Evolutionary conservation across 2,113 vertebrate species (phyloP).

Genomic region (Tyrannus savana): DNA sequence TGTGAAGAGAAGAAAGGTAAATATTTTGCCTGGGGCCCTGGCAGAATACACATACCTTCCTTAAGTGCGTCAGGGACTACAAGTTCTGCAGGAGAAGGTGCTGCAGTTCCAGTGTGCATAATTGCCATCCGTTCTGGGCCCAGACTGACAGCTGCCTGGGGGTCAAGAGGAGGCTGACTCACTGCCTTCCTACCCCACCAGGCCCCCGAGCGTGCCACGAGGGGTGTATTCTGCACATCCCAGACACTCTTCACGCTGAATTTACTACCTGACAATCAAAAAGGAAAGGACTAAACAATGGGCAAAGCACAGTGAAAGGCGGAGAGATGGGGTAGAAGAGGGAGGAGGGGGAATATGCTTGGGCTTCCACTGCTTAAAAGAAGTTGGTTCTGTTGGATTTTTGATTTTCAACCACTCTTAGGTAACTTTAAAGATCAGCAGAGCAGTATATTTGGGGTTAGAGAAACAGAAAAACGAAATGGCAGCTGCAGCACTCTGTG

Average conservation of each 20-base stretch:
- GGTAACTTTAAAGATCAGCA: neutral
- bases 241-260: neutral
- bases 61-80: neutral
- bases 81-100: neutral
- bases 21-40: neutral
- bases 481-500: neutral
- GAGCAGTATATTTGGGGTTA: neutral
- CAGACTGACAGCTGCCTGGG: neutral
- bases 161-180: neutral
- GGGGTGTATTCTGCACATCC: neutral
- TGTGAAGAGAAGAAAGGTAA: neutral
- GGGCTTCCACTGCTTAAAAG: neutral
- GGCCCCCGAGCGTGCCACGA: neutral
- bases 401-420: neutral
- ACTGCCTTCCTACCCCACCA: neutral
- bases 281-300: neutral
- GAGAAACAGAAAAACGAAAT: neutral
- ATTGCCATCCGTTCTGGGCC: neutral
- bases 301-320: neutral
- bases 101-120: neutral
- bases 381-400: neutral
- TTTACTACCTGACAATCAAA: slow-evolving; percentile 22
- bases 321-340: neutral
- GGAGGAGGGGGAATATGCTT: neutral
- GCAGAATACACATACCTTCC: neutral